A percentile compares a stretch with the other conserved stretches of the same genome.
phyloP scores from a whole-genome alignment of 1,140 invertebrate species.

The Muscidifurax raptorellus region DNA sequence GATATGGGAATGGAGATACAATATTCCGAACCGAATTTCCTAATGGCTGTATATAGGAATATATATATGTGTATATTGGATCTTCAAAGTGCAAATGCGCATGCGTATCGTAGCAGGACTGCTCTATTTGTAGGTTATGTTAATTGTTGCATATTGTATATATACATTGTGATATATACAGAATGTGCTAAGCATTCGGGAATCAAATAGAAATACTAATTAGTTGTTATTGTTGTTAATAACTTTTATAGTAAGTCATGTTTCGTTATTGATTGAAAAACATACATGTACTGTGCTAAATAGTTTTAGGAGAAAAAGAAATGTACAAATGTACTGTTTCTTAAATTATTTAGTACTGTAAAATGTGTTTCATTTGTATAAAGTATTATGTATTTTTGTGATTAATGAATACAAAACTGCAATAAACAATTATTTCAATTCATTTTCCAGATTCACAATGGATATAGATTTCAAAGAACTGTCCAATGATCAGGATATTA shows the following conservation, averaged over 20 bases:
- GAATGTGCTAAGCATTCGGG: too few species aligned
- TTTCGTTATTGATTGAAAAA: neutral
- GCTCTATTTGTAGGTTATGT: neutral
- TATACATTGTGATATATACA: too few species aligned
- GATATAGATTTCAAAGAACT: constrained; percentile 67
- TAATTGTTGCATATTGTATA: neutral
- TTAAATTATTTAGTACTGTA: too few species aligned
- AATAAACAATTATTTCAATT: neutral
- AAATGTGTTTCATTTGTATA: neutral
- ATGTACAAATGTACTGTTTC: neutral
- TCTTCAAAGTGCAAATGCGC: neutral
- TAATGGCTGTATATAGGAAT: neutral
- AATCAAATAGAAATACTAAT: too few species aligned
- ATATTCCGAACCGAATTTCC: too few species aligned
- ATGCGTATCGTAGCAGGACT: neutral
- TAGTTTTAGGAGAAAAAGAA: too few species aligned
- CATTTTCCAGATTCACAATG: constrained; percentile 54
- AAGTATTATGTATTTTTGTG: neutral
- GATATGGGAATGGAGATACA: neutral
- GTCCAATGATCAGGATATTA: constrained; percentile 63
- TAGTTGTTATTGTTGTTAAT: too few species aligned
- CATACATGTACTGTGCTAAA: too few species aligned
- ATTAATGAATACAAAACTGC: neutral
- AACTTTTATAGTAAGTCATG: neutral
- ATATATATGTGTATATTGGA: neutral